phyloP scores from a whole-genome alignment of 2,888 invertebrate species.

The Drosophila prolongata region DNA sequence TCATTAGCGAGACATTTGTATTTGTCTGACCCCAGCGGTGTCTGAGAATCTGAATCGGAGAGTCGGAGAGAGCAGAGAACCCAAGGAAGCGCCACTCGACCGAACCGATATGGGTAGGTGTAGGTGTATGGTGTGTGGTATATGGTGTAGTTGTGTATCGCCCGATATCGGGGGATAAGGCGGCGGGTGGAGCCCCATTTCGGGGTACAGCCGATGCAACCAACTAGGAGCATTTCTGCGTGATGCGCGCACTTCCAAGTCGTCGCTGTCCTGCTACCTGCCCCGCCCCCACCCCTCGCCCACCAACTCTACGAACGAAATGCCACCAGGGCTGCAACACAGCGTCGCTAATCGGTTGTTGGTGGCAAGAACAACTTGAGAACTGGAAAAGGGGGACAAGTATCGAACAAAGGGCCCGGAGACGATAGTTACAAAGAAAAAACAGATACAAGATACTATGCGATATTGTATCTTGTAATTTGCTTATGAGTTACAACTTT shows the following conservation, averaged over 20 bases:
- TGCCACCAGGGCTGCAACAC: conserved; percentile 28
- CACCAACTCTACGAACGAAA: conserved; percentile 18
- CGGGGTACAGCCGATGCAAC: conserved; percentile 38
- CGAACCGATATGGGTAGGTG: conserved; percentile 36
- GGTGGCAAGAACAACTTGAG: conserved; percentile 14
- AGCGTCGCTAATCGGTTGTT: conserved; percentile 19
- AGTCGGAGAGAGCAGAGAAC: conserved; percentile 38
- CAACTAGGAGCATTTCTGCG: conserved; percentile 33
- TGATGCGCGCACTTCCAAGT: conserved; percentile 44
- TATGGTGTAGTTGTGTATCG: conserved; percentile 10
- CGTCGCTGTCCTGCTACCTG: conserved; percentile 40
- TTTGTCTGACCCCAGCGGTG: conserved; percentile 40
- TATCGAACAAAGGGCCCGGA: conserved; percentile 16
- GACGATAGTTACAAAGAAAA: too few species aligned
- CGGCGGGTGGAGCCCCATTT: conserved; percentile 19
- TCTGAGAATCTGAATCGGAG: conserved; percentile 27
- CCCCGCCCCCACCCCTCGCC: conserved; percentile 16
- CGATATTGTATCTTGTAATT: too few species aligned
- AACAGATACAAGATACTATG: too few species aligned
- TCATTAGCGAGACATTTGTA: conserved; percentile 40
- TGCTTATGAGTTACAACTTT: too few species aligned
- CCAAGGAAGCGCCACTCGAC: conserved; percentile 37
- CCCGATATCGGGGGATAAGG: conserved; percentile 13
- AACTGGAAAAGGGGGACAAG: not conserved
- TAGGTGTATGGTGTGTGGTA: conserved; percentile 7